Evolutionary conservation across 2,888 invertebrate genomes (phyloP), one percentile per base, ranked within the genome.

Genomic region (Stramonita haemastoma): DNA sequence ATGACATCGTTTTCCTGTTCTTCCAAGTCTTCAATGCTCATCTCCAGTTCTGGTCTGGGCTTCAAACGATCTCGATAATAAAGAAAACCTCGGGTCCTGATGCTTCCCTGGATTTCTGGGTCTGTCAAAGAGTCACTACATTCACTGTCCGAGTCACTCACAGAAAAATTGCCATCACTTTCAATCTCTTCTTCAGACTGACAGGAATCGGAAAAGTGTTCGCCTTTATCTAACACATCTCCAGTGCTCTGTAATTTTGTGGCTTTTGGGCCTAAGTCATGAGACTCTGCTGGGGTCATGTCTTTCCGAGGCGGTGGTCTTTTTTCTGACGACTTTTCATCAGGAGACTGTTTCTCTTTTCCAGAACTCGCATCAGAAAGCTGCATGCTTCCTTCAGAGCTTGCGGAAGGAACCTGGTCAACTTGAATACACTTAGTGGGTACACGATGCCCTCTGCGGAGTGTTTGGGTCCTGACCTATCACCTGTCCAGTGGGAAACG

Each of bases 51-150:
- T 46, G 81, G 81, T 83, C 81, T 83, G 11, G 81, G 46, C 26
- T 83, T 83, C 19, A 83, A 46, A 26, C 36, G 81, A 46, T 83
- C 81, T 26, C 81, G 81, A 46, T 83, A 83, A 83, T 83, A 83
- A 29, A 81, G 22, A 46, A 83, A 83, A 46, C 36, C 81, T 26
- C 81, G 19, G 22, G 81, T 83, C 36, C 81, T 83, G 11, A 29
- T 29, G 81, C 81, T 83, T 22, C 81, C 81, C 15, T 83, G 46
- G 0, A 83, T 0, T 46, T 46, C 32, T 22, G 26, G 46, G 46
- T 46, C 46, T 0, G 81, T 26, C 22, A 36, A 36, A 5, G 46
- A 26, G 46, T 83, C 46, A 46, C 81, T 83, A 26, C 29, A 46
- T 46, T 46, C 81, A 46, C 46, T 46, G 46, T 46, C 36, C 1